Evolutionary conservation across 1,140 invertebrate species (phyloP).

Genomic region (Acromyrmex heyeri): DNA sequence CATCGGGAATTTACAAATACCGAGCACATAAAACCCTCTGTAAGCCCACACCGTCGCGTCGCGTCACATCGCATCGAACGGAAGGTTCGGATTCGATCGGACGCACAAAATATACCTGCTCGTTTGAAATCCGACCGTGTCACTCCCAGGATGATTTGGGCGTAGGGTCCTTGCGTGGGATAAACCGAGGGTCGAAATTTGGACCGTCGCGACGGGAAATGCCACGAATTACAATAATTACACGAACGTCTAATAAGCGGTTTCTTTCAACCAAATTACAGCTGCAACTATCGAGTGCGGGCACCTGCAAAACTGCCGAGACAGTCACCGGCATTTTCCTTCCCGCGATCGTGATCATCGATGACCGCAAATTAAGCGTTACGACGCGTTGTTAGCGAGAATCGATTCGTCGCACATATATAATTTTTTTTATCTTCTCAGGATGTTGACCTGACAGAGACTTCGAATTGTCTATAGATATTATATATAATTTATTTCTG

Average conservation of each 20-base stretch:
- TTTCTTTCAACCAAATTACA: conserved; percentile 58
- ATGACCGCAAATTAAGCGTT: conserved; percentile 54
- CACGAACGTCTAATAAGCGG: conserved; percentile 57
- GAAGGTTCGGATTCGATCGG: conserved; percentile 52
- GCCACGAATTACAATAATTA: conserved; percentile 64
- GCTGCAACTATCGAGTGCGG: neutral
- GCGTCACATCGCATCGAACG: conserved; percentile 28
- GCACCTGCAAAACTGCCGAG: conserved; percentile 43
- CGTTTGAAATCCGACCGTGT: conserved; percentile 61
- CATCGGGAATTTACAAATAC: conserved; percentile 44
- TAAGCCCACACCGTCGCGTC: conserved; percentile 45
- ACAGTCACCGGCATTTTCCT: conserved; percentile 6
- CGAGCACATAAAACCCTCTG: conserved; percentile 39
- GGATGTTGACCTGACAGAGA: neutral
- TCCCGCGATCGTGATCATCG: conserved; percentile 39
- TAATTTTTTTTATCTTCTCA: conserved; percentile 32
- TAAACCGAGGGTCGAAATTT: conserved; percentile 44
- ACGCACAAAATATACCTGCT: conserved; percentile 47
- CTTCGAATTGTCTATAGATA: neutral
- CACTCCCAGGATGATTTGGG: conserved; percentile 49
- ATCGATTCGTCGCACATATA: conserved; percentile 12
- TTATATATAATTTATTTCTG: neutral
- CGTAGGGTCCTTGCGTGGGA: conserved; percentile 15
- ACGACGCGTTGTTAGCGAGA: conserved; percentile 30
- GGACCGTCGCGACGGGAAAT: conserved; percentile 20